These are phyloP conservation scores for Leucoraja erinaceus DNA, from an alignment of 2,113 vertebrate species.

Conservation along the genomic window DNA sequence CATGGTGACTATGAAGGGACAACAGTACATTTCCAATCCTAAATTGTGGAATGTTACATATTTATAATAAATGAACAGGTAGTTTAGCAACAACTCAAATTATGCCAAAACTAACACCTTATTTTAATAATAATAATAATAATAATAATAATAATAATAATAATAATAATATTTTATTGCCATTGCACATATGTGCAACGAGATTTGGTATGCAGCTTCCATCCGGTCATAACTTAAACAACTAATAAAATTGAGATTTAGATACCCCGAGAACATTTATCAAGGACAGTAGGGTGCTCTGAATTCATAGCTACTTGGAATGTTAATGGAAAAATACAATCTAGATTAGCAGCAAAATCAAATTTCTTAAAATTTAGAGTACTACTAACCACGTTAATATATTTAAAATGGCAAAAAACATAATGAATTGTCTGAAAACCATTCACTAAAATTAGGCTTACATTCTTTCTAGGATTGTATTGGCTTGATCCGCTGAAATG, in stretches of 20 bases:
- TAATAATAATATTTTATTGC: no score
- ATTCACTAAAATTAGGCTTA: slow-evolving; percentile 52
- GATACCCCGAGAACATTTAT: no score
- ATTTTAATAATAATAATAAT: no score
- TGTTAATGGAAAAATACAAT: not conserved
- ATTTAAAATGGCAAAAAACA: not conserved
- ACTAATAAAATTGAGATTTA: no score
- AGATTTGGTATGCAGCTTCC: no score
- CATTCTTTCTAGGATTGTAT: slow-evolving; percentile 57
- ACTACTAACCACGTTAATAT: not conserved
- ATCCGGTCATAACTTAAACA: no score
- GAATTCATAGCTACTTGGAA: not conserved
- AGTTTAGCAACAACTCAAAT: not conserved
- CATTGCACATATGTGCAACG: no score
- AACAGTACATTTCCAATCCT: no score
- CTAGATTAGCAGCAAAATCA: not conserved
- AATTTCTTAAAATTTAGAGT: not conserved
- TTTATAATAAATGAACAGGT: not conserved
- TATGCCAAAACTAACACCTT: not conserved
- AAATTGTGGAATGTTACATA: not conserved
- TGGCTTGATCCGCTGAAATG: slow-evolving; percentile 58
- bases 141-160: no score
- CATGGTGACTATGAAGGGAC: no score
- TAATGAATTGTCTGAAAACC: not conserved
- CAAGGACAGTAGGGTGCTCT: not conserved